Conservation (phyloP, 2,113 vertebrate genomes). For the Mustela nigripes region DNA sequence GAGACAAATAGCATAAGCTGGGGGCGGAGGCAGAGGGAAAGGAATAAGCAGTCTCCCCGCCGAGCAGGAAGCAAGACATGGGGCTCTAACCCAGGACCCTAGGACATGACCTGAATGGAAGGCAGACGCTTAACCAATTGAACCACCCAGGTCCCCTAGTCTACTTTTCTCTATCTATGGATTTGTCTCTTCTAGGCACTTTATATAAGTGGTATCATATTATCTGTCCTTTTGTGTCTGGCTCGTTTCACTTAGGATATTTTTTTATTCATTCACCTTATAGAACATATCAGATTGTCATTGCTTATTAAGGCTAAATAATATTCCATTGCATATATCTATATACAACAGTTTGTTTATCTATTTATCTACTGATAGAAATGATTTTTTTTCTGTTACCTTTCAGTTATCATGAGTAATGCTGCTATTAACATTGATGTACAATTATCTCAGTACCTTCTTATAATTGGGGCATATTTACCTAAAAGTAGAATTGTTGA, state of each 20-base stretch:
- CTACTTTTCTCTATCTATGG: neutral
- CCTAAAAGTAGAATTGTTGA: neutral
- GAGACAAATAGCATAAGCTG: no score
- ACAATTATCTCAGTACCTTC: neutral
- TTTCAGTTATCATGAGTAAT: neutral
- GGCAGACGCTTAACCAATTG: no score
- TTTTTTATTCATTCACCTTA: neutral
- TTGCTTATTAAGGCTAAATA: neutral
- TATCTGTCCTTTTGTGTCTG: neutral
- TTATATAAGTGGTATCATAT: neutral
- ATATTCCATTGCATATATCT: neutral
- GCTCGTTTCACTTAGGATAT: neutral
- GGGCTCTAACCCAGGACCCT: no score
- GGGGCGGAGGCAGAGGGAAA: no score
- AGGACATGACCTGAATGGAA: no score
- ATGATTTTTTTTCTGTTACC: neutral
- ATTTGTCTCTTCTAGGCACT: neutral
- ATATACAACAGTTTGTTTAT: neutral
- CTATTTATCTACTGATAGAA: neutral
- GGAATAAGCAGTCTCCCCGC: no score
- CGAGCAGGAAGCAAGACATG: no score
- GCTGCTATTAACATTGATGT: neutral
- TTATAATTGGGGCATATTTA: neutral
- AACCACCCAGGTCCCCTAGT: neutral
- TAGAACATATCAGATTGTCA: neutral